Conservation (phyloP, 92 coral and sea anemone genomes). For the Epizoanthus ramosus region DNA sequence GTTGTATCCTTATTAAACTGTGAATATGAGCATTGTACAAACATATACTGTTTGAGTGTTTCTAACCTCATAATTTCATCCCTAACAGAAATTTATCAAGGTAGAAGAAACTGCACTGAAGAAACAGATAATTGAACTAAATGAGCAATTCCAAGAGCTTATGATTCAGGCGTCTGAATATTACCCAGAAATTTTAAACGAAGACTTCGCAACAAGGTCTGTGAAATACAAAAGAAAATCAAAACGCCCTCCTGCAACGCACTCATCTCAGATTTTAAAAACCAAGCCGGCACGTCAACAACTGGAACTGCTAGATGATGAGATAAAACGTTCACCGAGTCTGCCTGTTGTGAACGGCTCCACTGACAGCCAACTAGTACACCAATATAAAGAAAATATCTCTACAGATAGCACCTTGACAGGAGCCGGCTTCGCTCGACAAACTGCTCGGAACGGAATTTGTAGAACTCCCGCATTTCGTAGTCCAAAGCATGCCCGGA, state of each 20-base stretch:
- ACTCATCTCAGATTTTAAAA: slow-evolving; percentile 23
- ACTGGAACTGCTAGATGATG: background rate
- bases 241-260: slow-evolving; percentile 1
- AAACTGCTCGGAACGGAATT: background rate
- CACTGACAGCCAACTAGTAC: background rate
- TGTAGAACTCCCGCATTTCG: slow-evolving; percentile 37
- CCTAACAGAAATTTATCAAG: slow-evolving; percentile 52
- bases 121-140: slow-evolving; percentile 65
- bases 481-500: background rate
- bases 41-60: no score
- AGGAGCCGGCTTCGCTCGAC: background rate
- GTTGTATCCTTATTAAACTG: no score
- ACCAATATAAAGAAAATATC: slow-evolving; percentile 7
- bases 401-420: background rate
- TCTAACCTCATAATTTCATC: background rate
- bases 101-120: slow-evolving; percentile 70
- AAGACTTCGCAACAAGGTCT: slow-evolving; percentile 54
- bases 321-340: slow-evolving; percentile 21
- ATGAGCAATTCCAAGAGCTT: slow-evolving; percentile 70
- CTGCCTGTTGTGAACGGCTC: slow-evolving; percentile 2
- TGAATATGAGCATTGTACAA: no score
- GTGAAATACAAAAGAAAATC: slow-evolving; percentile 28
- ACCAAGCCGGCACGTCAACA: background rate
- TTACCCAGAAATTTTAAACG: slow-evolving; percentile 64
- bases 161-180: slow-evolving; percentile 69